A percentile compares a stretch with the other conserved stretches of the same genome.
These are phyloP conservation scores for Solea solea DNA, from an alignment of 2,113 vertebrate species.

Conservation along the genomic window DNA sequence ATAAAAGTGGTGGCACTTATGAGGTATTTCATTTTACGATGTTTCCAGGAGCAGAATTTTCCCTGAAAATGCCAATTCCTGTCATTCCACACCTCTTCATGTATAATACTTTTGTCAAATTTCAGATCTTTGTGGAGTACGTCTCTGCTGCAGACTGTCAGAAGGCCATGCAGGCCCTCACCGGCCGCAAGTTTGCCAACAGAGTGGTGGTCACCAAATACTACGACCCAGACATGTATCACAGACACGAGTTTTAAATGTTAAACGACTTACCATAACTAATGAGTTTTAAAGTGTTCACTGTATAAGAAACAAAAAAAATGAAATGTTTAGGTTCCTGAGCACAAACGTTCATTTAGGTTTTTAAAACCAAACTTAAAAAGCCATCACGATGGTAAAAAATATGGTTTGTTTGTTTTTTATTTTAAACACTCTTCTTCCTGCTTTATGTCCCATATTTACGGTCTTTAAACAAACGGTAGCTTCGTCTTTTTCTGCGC, in stretches of 20 bases:
- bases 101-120: background rate
- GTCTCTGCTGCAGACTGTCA: conserved; percentile 81
- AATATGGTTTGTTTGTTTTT: background rate
- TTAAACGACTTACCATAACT: no score
- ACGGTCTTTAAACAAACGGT: conserved; percentile 20
- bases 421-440: conserved; percentile 40
- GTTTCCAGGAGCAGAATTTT: no score
- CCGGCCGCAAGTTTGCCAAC: conserved; percentile 84
- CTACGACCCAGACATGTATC: conserved; percentile 82
- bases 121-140: conserved; percentile 84
- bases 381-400: background rate
- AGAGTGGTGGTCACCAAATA: conserved; percentile 84
- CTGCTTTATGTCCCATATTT: background rate
- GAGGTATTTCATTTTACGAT: no score
- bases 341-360: conserved; percentile 56
- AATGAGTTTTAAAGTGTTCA: conserved; percentile 26
- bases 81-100: no score
- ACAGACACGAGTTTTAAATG: conserved; percentile 81
- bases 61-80: no score
- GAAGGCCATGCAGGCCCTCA: conserved; percentile 84
- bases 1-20: no score
- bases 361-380: conserved; percentile 13
- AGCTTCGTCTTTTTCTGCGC: conserved; percentile 15
- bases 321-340: conserved; percentile 50
- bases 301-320: conserved; percentile 34